Evolutionary conservation across 2,888 invertebrate species (phyloP), one percentile per base, ranked within the genome.

Genomic region (Pollenia amentaria): DNA sequence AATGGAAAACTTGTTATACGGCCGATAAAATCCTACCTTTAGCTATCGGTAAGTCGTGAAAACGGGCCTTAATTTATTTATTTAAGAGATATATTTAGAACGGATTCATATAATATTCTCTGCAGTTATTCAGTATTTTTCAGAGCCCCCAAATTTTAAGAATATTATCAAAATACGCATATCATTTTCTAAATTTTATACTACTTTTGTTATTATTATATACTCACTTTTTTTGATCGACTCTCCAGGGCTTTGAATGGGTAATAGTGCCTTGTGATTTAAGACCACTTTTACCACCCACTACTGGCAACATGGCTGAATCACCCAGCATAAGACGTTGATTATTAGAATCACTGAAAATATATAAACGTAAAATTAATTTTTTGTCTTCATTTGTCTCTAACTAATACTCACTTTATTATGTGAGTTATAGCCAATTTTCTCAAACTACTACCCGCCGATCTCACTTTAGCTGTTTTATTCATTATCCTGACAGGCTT

Each of bases 291-390:
- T 95, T 95, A 89, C 95, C 95, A 12, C 96, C 95, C 83, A 97
- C 97, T 1, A 98, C 96, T 2, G 97, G 97, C 90, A 98, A 95
- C 95, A 98, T 97, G 0, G 98, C 98, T 0, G 98, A 98, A 92
- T 99, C 99, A 4, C 98, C 98, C 70, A 98, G 94, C 93, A 98
- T 96, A 85, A 98, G 94, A 48, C 99, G 95, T 92, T 99, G 99
- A 92, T 98, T 98, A 92, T 98, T 98, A 0, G 98, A 98, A 92
- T 99, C 99, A 90, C 97, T 97, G 93, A 55, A 87, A 84, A 65
- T 57, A 67, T 2, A 48, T 1, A 40, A 48, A 16, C 18, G 57
- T 11, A 81, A 81, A 42, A 3, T 29, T 4, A 18, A 12, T n/a
- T 3, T 48, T 14, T 14, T 29, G 8, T n/a, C 3, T 12, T 51